phyloP scores from a whole-genome alignment of 2,888 invertebrate species.

The Archips crataeganus region DNA sequence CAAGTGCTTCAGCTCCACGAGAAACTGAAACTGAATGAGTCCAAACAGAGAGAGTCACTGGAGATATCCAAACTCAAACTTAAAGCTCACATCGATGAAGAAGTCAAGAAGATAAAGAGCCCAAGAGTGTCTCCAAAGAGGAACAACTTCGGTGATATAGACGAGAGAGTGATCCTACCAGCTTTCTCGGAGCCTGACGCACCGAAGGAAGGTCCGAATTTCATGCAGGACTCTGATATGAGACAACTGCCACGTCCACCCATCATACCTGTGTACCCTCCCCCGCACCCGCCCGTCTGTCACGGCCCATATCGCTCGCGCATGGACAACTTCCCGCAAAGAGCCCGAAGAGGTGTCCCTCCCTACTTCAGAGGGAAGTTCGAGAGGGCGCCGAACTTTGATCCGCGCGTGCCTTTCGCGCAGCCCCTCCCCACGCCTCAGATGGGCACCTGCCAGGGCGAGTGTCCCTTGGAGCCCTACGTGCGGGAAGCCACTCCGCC shows the following conservation, averaged over 20 bases:
- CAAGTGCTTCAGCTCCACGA: conserved; percentile 93
- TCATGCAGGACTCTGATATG: conserved; percentile 74
- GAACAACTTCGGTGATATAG: conserved; percentile 81
- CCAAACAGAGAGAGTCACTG: conserved; percentile 89
- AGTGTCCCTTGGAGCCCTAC: conserved; percentile 69
- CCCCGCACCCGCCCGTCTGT: conserved; percentile 65
- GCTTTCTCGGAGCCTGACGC: conserved; percentile 60
- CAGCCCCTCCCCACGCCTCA: conserved; percentile 68
- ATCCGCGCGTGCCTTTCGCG: conserved; percentile 60
- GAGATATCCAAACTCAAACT: conserved; percentile 83
- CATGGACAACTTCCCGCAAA: conserved; percentile 67
- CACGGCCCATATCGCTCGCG: conserved; percentile 69
- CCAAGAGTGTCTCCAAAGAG: conserved; percentile 74
- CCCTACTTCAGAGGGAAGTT: conserved; percentile 71
- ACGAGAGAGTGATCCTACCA: conserved; percentile 77
- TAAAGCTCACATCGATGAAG: conserved; percentile 69
- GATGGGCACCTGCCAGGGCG: conserved; percentile 71
- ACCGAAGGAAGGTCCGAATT: conserved; percentile 65
- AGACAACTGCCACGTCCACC: conserved; percentile 68
- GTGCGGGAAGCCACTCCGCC: conserved; percentile 69
- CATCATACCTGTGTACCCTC: conserved; percentile 60
- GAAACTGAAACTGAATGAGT: conserved; percentile 90
- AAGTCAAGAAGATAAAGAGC: conserved; percentile 79
- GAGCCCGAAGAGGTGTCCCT: conserved; percentile 67
- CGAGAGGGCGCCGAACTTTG: conserved; percentile 66